Evolutionary conservation across 1,140 invertebrate species (phyloP).

Genomic region (Drosophila triauraria): DNA sequence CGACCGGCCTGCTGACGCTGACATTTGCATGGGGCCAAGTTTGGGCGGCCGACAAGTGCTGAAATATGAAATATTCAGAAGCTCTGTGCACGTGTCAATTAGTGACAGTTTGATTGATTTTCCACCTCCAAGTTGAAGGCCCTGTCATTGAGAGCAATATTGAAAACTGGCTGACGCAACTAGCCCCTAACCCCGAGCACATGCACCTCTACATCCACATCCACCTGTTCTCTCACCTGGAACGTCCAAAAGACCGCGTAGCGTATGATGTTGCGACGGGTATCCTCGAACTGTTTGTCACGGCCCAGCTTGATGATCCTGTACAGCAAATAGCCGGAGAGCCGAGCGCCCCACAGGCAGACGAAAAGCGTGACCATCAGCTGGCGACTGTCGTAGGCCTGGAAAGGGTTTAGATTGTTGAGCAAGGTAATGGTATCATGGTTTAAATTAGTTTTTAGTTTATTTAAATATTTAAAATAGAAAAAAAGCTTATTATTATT

Average conservation of each 20-base stretch:
- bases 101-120: constrained; percentile 70
- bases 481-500: neutral
- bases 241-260: constrained; percentile 97
- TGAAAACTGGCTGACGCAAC: constrained; percentile 49
- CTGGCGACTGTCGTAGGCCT: constrained; percentile 94
- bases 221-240: constrained; percentile 87
- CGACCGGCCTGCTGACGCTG: constrained; percentile 7
- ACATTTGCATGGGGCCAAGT: constrained; percentile 28
- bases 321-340: constrained; percentile 94
- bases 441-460: neutral
- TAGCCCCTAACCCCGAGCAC: neutral
- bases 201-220: constrained; percentile 1
- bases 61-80: constrained; percentile 74
- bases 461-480: neutral
- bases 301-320: constrained; percentile 95
- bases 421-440: no score
- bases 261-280: constrained; percentile 92
- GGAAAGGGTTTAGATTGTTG: neutral
- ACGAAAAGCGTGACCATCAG: constrained; percentile 94
- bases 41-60: constrained; percentile 52
- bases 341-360: constrained; percentile 93
- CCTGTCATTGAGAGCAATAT: constrained; percentile 50
- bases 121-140: constrained; percentile 56
- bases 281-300: constrained; percentile 95
- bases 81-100: constrained; percentile 58